phyloP scores from a whole-genome alignment of 1,140 invertebrate species.

The Ridgeia piscesae region DNA sequence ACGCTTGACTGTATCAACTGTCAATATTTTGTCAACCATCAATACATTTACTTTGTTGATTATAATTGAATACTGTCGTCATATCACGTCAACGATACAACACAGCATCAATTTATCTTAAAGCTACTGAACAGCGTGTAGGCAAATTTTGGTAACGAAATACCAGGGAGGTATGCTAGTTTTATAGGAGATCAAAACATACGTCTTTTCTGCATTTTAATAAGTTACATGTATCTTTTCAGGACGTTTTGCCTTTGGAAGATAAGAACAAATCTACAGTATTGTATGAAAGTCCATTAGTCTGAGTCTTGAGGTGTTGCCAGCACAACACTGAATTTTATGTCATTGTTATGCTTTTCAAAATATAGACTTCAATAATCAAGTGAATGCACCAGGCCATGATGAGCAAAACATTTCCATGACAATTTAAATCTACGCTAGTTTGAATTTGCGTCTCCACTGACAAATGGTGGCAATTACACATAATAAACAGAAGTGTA shows the following conservation, averaged over 20 bases:
- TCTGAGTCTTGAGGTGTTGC: not conserved
- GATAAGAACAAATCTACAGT: too few species aligned
- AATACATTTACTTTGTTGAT: not conserved
- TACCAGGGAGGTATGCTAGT: too few species aligned
- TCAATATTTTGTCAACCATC: not conserved
- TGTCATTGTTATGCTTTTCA: not conserved
- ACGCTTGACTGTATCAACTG: not conserved
- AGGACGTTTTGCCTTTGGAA: too few species aligned
- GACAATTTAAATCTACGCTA: too few species aligned
- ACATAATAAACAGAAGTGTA: not conserved
- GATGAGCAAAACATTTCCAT: not conserved
- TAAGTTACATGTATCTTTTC: too few species aligned
- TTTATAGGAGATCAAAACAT: too few species aligned
- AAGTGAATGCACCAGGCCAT: not conserved
- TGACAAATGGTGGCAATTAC: not conserved
- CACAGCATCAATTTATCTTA: too few species aligned
- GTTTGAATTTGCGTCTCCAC: not conserved
- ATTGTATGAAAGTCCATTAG: too few species aligned
- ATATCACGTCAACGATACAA: too few species aligned
- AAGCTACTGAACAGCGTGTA: too few species aligned
- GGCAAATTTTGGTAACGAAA: too few species aligned
- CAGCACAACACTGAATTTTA: not conserved
- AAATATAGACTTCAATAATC: not conserved
- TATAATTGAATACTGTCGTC: not conserved
- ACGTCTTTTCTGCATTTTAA: too few species aligned